Evolutionary conservation across 2,888 invertebrate species (phyloP), one percentile per base, ranked within the genome.

Genomic region (Syrista parreyssii): DNA sequence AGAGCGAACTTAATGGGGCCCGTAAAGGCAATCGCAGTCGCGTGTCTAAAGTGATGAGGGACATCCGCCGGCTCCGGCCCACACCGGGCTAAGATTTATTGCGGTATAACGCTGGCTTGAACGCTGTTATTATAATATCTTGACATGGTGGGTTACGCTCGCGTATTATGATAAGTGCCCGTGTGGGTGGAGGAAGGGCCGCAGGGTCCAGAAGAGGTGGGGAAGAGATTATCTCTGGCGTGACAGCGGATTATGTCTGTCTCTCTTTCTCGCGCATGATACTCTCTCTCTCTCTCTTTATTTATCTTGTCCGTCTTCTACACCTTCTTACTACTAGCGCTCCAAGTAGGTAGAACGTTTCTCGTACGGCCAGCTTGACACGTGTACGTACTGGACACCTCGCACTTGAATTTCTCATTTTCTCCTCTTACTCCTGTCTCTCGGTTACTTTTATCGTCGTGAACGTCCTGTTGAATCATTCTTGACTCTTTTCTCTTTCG

Each of bases 1-100:
- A 82, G 80, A 83, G 79, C 78, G 81, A 71, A 80, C 81, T 86
- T 82, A 83, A 84, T 84, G 84, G 84, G 84, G 80, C 82, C 77
- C 81, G 83, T 84, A 81, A 82, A 84, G 83, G 34, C 81, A 81
- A 84, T 83, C 82, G 79, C 77, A 78, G 80, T 81, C 80, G 84
- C 82, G 82, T 80, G 84, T 81, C 82, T 76, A 35, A 80, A 82
- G 81, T 81, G 82, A 82, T 78, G 82, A 84, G 80, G 79, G 77
- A 85, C 82, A 81, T 84, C 81, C 81, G 81, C 75, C 80, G 76
- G 80, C 31, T 32, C 4, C 71, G 78, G 78, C 81, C 68, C 69
- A 78, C 68, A 75, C 72, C 35, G 75, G 75, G 78, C 76, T 35
- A 68, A 79, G 83, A 84, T 82, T 81, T 80, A 81, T 79, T 73